Base-by-base conservation (phyloP, 2,113 vertebrate genomes). In the Percina caprodes region DNA sequence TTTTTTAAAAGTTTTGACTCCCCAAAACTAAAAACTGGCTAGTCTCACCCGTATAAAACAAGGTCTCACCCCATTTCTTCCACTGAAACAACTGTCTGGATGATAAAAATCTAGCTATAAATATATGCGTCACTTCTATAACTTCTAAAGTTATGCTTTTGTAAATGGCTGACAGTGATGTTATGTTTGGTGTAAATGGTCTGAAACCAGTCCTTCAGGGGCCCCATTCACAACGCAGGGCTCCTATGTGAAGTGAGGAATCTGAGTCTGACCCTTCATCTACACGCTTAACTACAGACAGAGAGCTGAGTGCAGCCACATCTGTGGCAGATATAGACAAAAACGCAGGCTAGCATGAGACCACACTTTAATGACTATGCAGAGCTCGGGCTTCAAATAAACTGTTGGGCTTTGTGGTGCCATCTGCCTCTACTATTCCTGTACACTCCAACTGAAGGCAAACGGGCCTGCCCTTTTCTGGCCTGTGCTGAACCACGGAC, bases 321-420 rank as follows among this genome's bases (percentile, higher is more conserved):
- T 92, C 83, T 91, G 88, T 92, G 82, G 86, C 87, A 91, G 82
- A 85, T 93, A 86, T 83, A 93, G 82, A 86, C 76, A 83, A 60
- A 87, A 91, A 86, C 19, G 62, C 80, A 80, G 86, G 87, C 82
- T 88, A 21, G 85, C 86, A 83, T 73, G 42, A 73, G 80, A 88
- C 90, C 91, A 82, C 90, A 92, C 81, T 91, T 23, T 93, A 94
- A 93, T 93, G 85, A 87, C 88, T 91, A 91, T 86, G 85, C 69
- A 85, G 58, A 86, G 80, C 67, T 83, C 30, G 24, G 83, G 81
- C 87, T 93, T 89, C 90, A 94, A 94, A 93, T 92, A 92, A 91
- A 90, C 85, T 73, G 69, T 16, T 80, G 78, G 84, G 76, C 79
- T 90, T 69, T 88, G 91, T 85, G 92, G 87, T 88, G 48, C 78